A percentile compares a stretch with the other conserved stretches of the same genome.
These are phyloP conservation scores for Dicrurus megarhynchus DNA, from an alignment of 2,113 vertebrate species.

Conservation along the genomic window DNA sequence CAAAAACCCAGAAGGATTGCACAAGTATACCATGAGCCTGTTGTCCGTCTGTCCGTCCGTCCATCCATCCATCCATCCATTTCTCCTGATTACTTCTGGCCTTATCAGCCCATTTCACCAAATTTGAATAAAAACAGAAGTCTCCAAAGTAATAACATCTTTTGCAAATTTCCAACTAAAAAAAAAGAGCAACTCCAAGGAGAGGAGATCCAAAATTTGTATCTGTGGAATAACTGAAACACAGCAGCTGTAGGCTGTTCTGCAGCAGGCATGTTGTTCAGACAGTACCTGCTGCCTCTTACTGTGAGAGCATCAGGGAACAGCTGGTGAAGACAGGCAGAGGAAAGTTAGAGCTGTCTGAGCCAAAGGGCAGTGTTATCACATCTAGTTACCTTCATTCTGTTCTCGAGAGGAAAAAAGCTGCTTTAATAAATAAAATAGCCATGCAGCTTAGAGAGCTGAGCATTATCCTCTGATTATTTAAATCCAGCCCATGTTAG, in stretches of 20 bases:
- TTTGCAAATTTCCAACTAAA: not conserved
- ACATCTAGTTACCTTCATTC: not conserved
- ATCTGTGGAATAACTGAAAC: not conserved
- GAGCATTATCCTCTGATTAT: not conserved
- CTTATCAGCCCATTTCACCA: not conserved
- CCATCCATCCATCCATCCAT: not conserved
- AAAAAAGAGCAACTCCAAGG: not conserved
- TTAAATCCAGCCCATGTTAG: not conserved
- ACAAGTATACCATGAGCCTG: not conserved
- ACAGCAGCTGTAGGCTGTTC: not conserved
- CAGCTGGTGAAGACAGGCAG: not conserved
- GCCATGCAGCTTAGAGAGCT: not conserved
- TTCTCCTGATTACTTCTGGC: not conserved
- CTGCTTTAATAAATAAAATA: constrained; percentile 23
- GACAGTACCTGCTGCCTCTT: not conserved
- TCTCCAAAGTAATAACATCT: not conserved
- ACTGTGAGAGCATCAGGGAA: not conserved
- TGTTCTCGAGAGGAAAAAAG: not conserved
- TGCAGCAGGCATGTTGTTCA: not conserved
- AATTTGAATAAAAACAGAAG: not conserved
- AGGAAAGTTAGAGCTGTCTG: not conserved
- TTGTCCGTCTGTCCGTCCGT: not conserved
- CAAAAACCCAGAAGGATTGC: not conserved
- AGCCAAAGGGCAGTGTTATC: not conserved
- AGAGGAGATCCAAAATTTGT: not conserved